Percentiles rank a stretch among this genome's conserved stretches.
Evolutionary conservation across 2,888 invertebrate genomes (phyloP).

Genomic region (Empis livida): DNA sequence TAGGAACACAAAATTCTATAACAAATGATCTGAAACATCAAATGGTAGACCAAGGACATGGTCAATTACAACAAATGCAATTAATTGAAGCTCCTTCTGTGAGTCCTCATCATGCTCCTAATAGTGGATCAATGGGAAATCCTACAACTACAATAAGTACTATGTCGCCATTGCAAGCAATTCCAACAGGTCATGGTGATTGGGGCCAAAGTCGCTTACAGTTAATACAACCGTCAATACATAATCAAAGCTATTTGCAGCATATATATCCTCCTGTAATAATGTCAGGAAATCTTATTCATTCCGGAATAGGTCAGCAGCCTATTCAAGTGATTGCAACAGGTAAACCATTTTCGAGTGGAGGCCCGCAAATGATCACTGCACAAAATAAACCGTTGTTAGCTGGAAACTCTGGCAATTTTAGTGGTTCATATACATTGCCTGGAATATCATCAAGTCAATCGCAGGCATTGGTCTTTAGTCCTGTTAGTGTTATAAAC

Average conservation of each 20-base stretch:
- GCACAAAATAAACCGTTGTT: conserved; percentile 58
- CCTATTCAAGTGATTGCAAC: conserved; percentile 61
- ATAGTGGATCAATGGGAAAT: conserved; percentile 20
- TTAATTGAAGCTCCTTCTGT: conserved; percentile 34
- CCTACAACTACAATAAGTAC: conserved; percentile 54
- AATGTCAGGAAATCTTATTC: conserved; percentile 70
- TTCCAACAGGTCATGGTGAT: conserved; percentile 46
- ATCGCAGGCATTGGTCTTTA: conserved; percentile 65
- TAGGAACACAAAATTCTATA: conserved; percentile 13
- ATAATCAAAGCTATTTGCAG: conserved; percentile 63
- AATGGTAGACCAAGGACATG: conserved; percentile 37
- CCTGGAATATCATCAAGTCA: conserved; percentile 66
- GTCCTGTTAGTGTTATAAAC: conserved; percentile 39
- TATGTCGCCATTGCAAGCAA: conserved; percentile 62
- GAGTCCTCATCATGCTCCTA: conserved; percentile 38
- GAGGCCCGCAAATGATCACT: conserved; percentile 73
- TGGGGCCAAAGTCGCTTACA: conserved; percentile 70
- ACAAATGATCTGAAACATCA: conserved; percentile 26
- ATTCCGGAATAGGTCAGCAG: conserved; percentile 30
- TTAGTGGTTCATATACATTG: conserved; percentile 53
- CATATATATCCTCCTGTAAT: conserved; percentile 63
- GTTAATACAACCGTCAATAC: conserved; percentile 65
- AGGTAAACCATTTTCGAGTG: conserved; percentile 72
- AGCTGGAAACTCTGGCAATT: conserved; percentile 25
- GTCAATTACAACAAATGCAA: conserved; percentile 38